Percentiles rank a stretch among this genome's conserved stretches.
These are phyloP conservation scores for zebrafish (Danio rerio) DNA, from an alignment of 2,113 vertebrate species.

Conservation along the genomic window GRCz12tu NC_133181.1:37797001-37797500, in stretches of 20 bases:
- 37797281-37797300: background rate
- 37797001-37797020: too few species aligned
- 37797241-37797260: slow-evolving; percentile 29
- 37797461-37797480: slow-evolving; percentile 33
- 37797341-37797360: slow-evolving; percentile 18
- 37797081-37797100: too few species aligned
- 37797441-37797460: slow-evolving; percentile 30
- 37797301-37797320: background rate
- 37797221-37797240: background rate
- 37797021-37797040: too few species aligned
- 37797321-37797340: background rate
- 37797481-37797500: slow-evolving; percentile 47
- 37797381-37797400: slow-evolving; percentile 18
- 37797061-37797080: too few species aligned
- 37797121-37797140: too few species aligned
- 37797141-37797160: background rate
- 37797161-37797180: background rate
- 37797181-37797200: background rate
- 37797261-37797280: background rate
- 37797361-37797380: background rate
- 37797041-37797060: too few species aligned
- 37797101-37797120: too few species aligned
- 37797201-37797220: background rate
- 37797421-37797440: slow-evolving; percentile 3
- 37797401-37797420: slow-evolving; percentile 17